Base-by-base conservation (phyloP, 2,113 vertebrate genomes). In the Alouatta palliata region DNA sequence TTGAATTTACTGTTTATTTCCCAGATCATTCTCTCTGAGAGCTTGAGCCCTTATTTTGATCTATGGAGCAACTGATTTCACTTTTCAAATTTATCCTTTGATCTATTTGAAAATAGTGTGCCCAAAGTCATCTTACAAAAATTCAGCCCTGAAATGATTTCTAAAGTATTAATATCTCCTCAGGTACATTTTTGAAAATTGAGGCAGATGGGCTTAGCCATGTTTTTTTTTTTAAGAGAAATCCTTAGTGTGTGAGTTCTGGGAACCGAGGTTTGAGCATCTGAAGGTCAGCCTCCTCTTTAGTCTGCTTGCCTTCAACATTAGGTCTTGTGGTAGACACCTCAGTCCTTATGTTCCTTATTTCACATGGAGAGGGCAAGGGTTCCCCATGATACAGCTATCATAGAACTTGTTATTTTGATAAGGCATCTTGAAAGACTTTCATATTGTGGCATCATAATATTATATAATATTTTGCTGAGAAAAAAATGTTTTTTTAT, bases 1-100 rank as follows among this genome's bases (percentile, higher is more conserved):
- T 73, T 64, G 64, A 97, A 77, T 93, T 83, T 89, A 25, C 81
- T 95, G n/a, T 94, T 91, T 95, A 79, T 95, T 97, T 96, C 84
- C 37, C 23, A 68, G 7, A 70, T 91, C 70, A 70, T 82, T 94
- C 37, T 81, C 40, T 86, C 61, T 93, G 66, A 27, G 66, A 66
- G n/a, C 8, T 30, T 66, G 54, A 86, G 68, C 35, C 79, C 43
- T 93, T 37, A 45, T 81, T 94, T 97, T 96, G 89, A 97, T 96
- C 43, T 96, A 71, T 77, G 83, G 40, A 47, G 9, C n/a, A 81
- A 49, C 43, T 77, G 94, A 93, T 94, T 91, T 37, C 27, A 76
- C 75, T 83, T 94, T 91, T 95, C 96, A 92, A 84, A 71, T 71
- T 56, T 96, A 73, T 82, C 75, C 71, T n/a, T 85, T 94, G 30